Evolutionary conservation across 1,140 invertebrate species (phyloP).

Genomic region (Alviniconcha marisindica): DNA sequence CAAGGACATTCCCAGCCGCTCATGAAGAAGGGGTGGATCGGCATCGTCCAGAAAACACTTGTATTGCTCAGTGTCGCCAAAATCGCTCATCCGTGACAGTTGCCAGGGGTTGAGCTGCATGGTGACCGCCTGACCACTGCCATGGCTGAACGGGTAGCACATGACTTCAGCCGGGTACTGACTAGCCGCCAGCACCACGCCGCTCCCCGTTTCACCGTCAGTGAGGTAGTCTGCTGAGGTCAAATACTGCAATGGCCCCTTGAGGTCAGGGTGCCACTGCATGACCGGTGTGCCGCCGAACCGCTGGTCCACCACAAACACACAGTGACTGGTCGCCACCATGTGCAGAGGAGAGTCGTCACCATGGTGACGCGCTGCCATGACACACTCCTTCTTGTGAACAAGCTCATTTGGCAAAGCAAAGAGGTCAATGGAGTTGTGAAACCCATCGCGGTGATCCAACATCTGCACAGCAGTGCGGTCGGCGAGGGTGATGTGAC

Average conservation of each 20-base stretch:
- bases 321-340: not conserved
- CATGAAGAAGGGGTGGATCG: not conserved
- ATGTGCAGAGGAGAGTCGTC: not conserved
- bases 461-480: slow-evolving; percentile 15
- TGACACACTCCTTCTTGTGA: not conserved
- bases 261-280: slow-evolving; percentile 28
- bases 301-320: slow-evolving; percentile 25
- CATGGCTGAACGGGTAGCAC: slow-evolving; percentile 13
- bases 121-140: not conserved
- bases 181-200: not conserved
- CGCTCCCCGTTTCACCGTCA: not conserved
- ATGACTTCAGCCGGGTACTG: slow-evolving; percentile 18
- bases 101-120: slow-evolving; percentile 9
- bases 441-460: slow-evolving; percentile 19
- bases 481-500: not conserved
- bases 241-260: slow-evolving; percentile 12
- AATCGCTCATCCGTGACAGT: slow-evolving; percentile 8
- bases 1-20: not conserved
- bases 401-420: not conserved
- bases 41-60: not conserved
- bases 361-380: not conserved
- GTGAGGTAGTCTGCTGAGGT: not conserved
- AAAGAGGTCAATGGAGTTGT: not conserved
- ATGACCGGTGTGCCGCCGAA: slow-evolving; percentile 13
- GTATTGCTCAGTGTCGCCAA: not conserved